Base-by-base conservation (phyloP, 1,140 invertebrate species). In the Drosophila tani region DNA sequence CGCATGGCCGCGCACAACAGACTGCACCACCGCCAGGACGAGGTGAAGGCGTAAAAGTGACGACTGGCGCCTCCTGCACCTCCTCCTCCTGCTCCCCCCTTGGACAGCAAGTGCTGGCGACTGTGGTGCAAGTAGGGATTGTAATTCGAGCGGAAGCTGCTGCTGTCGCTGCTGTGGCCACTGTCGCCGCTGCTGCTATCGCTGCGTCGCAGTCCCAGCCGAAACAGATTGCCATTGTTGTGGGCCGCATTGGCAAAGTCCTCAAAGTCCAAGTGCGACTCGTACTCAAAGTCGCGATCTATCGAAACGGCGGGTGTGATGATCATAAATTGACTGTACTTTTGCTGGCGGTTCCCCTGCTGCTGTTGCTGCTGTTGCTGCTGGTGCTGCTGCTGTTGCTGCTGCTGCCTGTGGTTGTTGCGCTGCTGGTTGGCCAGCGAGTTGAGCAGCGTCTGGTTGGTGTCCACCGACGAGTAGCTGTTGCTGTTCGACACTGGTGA, bases 251-350 rank as follows among this genome's bases (percentile, higher is more conserved):
- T 84, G 67, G 79, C 84, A 15, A 85, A 87, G 41, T 92, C 91
- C 49, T 91, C 91, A 53, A 90, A 88, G 50, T 88, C 85, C 69
- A 87, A 76, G 58, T 85, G 79, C 29, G 88, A 81, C 35, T 91
- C 85, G 47, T 92, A 79, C 19, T 92, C 91, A 59, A 85, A 91
- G 69, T 92, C 82, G 24, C 92, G 90, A 81, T 93, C 92, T 45
- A 93, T 93, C 27, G 92, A 91, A 29, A 93, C 92, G 51, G 92
- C 92, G 63, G 92, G 92, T 65, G 92, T 93, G 43, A 93, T 92
- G 69, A 93, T 92, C 92, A 93, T 91, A 77, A 91, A 93, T 93
- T 93, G 91, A 88, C 90, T 90, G 40, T 92, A 92, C 75, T 92
- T 92, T n/a, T 67, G 81, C 73, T 46, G 78, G 66, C 81, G 81